phyloP scores from a whole-genome alignment of 2,888 invertebrate species.

The Pachliopta kotzebuea region DNA sequence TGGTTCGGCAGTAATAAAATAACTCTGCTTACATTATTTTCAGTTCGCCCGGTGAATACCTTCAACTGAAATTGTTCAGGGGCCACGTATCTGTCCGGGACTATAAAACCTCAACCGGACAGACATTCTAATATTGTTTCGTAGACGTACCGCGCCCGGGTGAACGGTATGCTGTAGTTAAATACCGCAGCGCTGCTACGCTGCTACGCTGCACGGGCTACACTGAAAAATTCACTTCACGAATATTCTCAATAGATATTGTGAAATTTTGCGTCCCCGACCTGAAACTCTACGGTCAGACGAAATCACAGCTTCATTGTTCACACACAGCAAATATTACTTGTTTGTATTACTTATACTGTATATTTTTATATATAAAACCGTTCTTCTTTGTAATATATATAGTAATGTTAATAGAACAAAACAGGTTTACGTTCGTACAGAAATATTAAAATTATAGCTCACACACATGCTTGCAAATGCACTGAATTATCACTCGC shows the following conservation, averaged over 20 bases:
- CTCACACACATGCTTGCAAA: too few species aligned
- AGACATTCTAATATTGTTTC: constrained; percentile 53
- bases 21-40: constrained; percentile 28
- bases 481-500: too few species aligned
- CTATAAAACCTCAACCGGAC: constrained; percentile 39
- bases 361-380: too few species aligned
- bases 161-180: constrained; percentile 45
- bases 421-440: too few species aligned
- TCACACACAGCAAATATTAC: too few species aligned
- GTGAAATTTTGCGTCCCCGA: constrained; percentile 1
- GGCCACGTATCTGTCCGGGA: constrained; percentile 32
- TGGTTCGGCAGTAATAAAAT: constrained; percentile 21
- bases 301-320: constrained; percentile 4
- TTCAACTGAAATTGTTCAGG: constrained; percentile 27
- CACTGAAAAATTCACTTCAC: constrained; percentile 22
- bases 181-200: constrained; percentile 43
- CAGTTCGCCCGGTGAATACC: constrained; percentile 29
- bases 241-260: constrained; percentile 16
- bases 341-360: too few species aligned
- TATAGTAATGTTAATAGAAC: too few species aligned
- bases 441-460: too few species aligned
- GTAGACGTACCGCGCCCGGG: constrained; percentile 26
- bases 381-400: too few species aligned
- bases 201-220: constrained; percentile 33
- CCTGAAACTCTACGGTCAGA: background rate